Base-by-base conservation (phyloP, 2,113 vertebrate species). In the Tursiops truncatus region DNA sequence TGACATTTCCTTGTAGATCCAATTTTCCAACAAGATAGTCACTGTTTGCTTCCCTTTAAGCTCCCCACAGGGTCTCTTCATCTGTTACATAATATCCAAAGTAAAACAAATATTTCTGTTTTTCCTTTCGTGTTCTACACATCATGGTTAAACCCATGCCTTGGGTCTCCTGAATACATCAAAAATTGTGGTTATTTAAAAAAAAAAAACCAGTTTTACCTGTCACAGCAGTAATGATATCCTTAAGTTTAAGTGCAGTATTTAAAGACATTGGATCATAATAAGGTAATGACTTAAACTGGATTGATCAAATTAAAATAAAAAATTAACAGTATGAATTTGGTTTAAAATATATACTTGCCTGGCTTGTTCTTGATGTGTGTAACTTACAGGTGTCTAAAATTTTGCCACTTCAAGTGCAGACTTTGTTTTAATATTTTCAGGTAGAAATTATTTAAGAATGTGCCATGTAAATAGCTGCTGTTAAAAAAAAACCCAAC, bases 231-330 rank as follows among this genome's bases (percentile, higher is more conserved):
- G 53, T 21, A 80, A 68, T 53, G 17, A 11, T 4, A 4, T 70
- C 58, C n/a, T 87, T 56, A 56, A 25, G 5, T 65, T 25, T 68
- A 60, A 25, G 56, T 2, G 1, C 18, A 11, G 6, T 36, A n/a
- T 31, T 10, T 56, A 41, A 92, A 83, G 50, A 83, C 44, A 12
- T 12, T 38, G 38, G 28, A 25, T 67, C 67, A 36, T 80, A n/a
- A 36, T 80, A n/a, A 94, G 71, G 36, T 50, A 87, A 90, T 65
- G n/a, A 56, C 33, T 94, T 84, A 71, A 73, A n/a, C 33, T 41
- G 23, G 44, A 8, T n/a, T 31, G 47, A 71, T 44, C 85, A 87
- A 84, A 92, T 53, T 21, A 20, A 85, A 84, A 33, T 41, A 1
- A 73, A 83, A 25, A 31, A 36, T 18, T 8, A 36, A 1, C 15